These are phyloP conservation scores for Amorpha juglandis DNA, from an alignment of 2,888 invertebrate species.

Conservation along the genomic window DNA sequence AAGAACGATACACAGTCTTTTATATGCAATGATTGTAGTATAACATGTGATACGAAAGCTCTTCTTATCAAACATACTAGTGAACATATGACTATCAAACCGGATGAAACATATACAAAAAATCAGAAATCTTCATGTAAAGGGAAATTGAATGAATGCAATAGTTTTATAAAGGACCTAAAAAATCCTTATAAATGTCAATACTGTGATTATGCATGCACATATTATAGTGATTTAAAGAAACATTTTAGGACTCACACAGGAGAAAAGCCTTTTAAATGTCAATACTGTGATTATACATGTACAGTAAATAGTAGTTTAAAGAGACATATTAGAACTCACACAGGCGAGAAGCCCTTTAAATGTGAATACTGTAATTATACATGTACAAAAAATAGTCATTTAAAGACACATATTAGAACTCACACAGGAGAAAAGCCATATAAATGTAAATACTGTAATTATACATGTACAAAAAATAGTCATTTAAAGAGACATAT, in stretches of 20 bases:
- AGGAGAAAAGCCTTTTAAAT: neutral
- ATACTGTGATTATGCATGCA: neutral
- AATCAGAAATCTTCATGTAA: neutral
- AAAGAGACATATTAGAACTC: too few relatives aligned
- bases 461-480: neutral
- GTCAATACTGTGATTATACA: neutral
- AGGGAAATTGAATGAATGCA: neutral
- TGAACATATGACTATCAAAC: conserved; percentile 1
- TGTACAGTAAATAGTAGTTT: neutral
- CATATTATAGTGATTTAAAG: neutral
- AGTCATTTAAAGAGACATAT: neutral
- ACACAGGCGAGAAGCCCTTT: neutral
- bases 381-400: neutral
- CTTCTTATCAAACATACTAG: neutral
- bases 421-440: conserved; percentile 6
- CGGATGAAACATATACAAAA: neutral
- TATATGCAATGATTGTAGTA: conserved; percentile 12
- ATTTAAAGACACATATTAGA: neutral
- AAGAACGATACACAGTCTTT: neutral
- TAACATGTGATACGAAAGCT: conserved; percentile 1
- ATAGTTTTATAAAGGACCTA: neutral
- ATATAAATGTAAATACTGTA: conserved; percentile 11
- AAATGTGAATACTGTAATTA: neutral
- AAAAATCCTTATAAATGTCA: neutral
- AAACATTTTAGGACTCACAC: neutral